Conservation (phyloP, 2,888 invertebrate species). For the Morpho achilles region DNA sequence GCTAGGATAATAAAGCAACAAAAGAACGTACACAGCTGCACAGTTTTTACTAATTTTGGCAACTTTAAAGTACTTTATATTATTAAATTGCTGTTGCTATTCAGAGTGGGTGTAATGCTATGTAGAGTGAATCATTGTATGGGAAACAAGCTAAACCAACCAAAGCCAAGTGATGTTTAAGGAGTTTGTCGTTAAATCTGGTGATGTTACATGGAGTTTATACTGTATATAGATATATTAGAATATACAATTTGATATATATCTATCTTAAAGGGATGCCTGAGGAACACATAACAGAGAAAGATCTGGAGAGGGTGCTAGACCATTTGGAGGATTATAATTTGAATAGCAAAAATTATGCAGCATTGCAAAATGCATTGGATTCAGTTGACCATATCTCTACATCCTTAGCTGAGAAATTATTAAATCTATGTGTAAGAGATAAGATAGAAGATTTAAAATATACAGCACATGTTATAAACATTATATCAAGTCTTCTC, state of each 20-base stretch:
- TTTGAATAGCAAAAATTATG: conserved; percentile 38
- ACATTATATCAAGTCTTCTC: conserved; percentile 41
- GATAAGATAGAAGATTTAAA: conserved; percentile 46
- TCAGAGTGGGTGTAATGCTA: too few species aligned
- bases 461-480: conserved; percentile 39
- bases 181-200: too few species aligned
- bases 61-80: too few species aligned
- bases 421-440: conserved; percentile 44
- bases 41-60: too few species aligned
- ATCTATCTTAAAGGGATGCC: conserved; percentile 44
- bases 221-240: too few species aligned
- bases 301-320: conserved; percentile 36
- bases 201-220: too few species aligned
- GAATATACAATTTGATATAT: background rate
- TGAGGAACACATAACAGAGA: conserved; percentile 31
- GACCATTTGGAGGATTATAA: conserved; percentile 41
- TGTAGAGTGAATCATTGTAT: too few species aligned
- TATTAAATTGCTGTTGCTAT: too few species aligned
- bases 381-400: conserved; percentile 33
- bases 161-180: too few species aligned
- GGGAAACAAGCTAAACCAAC: too few species aligned
- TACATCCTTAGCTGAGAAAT: conserved; percentile 34
- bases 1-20: too few species aligned
- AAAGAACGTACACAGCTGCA: too few species aligned
- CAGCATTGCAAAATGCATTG: conserved; percentile 37